Percentiles rank a stretch among this genome's conserved stretches.
Conservation (phyloP, 2,888 invertebrate species). For the Steinernema hermaphroditum region DNA sequence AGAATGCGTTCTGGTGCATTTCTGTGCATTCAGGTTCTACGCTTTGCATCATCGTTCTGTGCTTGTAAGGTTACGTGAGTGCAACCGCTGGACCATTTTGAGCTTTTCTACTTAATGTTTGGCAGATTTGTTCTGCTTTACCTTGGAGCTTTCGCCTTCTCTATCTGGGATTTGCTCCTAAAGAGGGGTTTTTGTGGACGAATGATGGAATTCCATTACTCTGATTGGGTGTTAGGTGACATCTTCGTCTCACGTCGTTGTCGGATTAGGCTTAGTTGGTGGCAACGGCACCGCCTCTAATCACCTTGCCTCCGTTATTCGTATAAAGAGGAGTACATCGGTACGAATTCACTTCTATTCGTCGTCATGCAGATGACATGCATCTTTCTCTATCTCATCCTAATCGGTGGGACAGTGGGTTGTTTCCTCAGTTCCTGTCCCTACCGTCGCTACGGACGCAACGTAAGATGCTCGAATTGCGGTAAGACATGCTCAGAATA, state of each 20-base stretch:
- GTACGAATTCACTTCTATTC: neutral
- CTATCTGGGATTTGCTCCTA: neutral
- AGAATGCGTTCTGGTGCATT: no score
- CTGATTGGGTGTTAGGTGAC: conserved; percentile 22
- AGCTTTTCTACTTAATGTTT: neutral
- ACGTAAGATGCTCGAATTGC: conserved; percentile 49
- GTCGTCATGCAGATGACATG: conserved; percentile 22
- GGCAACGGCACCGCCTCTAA: conserved; percentile 4
- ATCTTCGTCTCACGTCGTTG: neutral
- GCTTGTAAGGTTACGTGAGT: no score
- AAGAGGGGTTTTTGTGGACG: neutral
- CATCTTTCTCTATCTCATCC: neutral
- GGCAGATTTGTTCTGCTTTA: neutral
- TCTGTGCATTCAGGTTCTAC: no score
- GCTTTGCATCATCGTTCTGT: no score
- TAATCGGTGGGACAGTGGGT: conserved; percentile 31
- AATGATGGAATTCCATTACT: conserved; percentile 26
- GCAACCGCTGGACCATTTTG: no score
- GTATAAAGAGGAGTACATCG: conserved; percentile 19
- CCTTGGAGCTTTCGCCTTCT: neutral
- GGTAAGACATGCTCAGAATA: conserved; percentile 32
- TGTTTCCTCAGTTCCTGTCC: conserved; percentile 63
- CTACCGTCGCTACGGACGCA: conserved; percentile 59
- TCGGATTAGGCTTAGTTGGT: conserved; percentile 12
- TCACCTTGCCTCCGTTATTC: neutral